phyloP scores from a whole-genome alignment of 2,888 invertebrate species.

The Syritta pipiens region DNA sequence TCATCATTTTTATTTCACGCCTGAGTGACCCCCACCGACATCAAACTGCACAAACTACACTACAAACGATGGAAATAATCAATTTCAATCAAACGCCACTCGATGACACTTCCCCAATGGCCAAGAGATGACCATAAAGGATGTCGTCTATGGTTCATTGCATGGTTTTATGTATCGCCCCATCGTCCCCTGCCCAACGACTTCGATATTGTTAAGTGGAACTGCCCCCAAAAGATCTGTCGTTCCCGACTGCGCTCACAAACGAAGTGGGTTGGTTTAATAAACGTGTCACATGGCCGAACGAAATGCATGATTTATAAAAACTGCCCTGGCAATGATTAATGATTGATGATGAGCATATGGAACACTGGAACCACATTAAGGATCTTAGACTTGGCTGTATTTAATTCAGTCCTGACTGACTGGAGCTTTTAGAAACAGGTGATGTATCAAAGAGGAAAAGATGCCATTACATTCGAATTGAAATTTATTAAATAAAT shows the following conservation, averaged over 20 bases:
- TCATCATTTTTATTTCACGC: neutral
- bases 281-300: constrained; percentile 37
- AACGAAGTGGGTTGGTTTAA: constrained; percentile 23
- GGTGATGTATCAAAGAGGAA: neutral
- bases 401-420: neutral
- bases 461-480: neutral
- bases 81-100: constrained; percentile 46
- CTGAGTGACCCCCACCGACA: neutral
- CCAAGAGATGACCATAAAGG: constrained; percentile 19
- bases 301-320: constrained; percentile 42
- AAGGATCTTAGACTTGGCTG: neutral
- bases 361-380: constrained; percentile 32
- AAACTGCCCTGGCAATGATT: constrained; percentile 35
- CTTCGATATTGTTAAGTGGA: constrained; percentile 12
- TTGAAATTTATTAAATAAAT: neutral
- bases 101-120: constrained; percentile 29
- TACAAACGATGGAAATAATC: constrained; percentile 3
- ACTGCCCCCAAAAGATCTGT: constrained; percentile 5
- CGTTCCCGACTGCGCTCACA: neutral
- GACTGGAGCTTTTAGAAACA: neutral
- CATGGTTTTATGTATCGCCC: neutral
- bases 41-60: too few relatives aligned
- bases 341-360: constrained; percentile 33
- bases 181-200: neutral
- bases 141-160: constrained; percentile 36